Evolutionary conservation across 2,797 vertebrate genomes (phyloP).

Genomic region (Poliocrania exsul): DNA sequence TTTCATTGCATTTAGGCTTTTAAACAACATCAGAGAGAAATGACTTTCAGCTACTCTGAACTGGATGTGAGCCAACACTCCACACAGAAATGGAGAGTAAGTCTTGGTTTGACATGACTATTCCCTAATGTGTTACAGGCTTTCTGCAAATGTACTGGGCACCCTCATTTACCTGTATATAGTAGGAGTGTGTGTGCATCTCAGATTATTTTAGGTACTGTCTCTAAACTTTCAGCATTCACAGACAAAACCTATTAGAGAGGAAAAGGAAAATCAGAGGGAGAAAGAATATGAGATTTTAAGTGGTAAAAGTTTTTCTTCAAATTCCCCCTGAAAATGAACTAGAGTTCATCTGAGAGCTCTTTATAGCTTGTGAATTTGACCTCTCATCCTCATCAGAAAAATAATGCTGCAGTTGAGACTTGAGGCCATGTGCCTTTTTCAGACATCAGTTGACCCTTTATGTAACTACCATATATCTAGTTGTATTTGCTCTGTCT

Average conservation of each 20-base stretch:
- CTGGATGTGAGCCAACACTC: neutral
- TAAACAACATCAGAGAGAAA: conserved; percentile 47
- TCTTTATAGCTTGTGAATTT: neutral
- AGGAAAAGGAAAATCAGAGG: neutral
- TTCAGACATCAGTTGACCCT: neutral
- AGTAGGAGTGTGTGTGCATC: neutral
- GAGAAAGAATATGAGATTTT: neutral
- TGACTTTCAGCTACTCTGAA: conserved; percentile 24
- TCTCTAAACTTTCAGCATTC: neutral
- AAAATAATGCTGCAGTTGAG: neutral
- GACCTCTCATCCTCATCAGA: neutral
- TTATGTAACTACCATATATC: neutral
- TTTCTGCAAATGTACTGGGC: neutral
- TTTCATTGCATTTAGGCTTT: conserved; percentile 56
- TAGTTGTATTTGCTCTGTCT: neutral
- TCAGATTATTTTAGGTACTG: neutral
- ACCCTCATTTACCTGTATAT: neutral
- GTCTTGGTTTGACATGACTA: neutral
- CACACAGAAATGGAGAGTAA: neutral
- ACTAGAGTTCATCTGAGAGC: neutral
- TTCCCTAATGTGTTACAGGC: neutral
- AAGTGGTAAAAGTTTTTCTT: neutral
- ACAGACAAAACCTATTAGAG: neutral
- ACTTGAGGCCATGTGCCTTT: neutral
- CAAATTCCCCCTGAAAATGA: neutral